These are phyloP conservation scores for Gallinago nigripennis DNA, from an alignment of 2,797 vertebrate genomes.

Conservation along the genomic window DNA sequence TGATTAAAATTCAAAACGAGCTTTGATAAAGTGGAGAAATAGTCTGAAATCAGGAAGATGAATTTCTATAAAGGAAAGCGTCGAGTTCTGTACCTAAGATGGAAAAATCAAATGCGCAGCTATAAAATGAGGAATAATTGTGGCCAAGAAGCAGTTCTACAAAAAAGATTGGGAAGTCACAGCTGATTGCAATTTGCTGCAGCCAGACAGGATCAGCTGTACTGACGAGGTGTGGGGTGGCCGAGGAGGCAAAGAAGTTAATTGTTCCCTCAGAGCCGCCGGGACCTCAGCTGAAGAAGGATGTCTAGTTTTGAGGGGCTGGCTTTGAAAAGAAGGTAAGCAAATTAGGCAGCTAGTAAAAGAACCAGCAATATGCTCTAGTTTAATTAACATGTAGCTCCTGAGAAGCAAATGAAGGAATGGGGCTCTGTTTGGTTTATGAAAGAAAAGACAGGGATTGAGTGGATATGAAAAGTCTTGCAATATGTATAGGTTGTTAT, in stretches of 20 bases:
- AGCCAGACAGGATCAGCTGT: not conserved
- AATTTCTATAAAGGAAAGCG: conserved; percentile 13
- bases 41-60: conserved; percentile 54
- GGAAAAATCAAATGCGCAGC: conserved; percentile 41
- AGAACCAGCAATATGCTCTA: not conserved
- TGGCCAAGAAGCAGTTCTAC: not conserved
- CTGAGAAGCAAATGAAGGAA: not conserved
- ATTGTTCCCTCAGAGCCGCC: not conserved
- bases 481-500: not conserved
- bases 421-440: not conserved
- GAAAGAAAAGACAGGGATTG: not conserved
- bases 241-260: not conserved
- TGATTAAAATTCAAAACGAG: conserved; percentile 62
- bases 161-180: conserved; percentile 9
- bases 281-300: not conserved
- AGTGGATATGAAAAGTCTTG: not conserved
- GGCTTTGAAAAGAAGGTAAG: not conserved
- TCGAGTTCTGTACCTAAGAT: not conserved
- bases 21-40: conserved; percentile 51
- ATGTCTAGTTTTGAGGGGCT: not conserved
- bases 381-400: not conserved
- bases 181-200: conserved; percentile 54
- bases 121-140: conserved; percentile 59
- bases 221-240: not conserved
- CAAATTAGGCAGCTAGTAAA: not conserved